These are phyloP conservation scores for Ectropis grisescens DNA, from an alignment of 1,140 invertebrate species.

Conservation along the genomic window DNA sequence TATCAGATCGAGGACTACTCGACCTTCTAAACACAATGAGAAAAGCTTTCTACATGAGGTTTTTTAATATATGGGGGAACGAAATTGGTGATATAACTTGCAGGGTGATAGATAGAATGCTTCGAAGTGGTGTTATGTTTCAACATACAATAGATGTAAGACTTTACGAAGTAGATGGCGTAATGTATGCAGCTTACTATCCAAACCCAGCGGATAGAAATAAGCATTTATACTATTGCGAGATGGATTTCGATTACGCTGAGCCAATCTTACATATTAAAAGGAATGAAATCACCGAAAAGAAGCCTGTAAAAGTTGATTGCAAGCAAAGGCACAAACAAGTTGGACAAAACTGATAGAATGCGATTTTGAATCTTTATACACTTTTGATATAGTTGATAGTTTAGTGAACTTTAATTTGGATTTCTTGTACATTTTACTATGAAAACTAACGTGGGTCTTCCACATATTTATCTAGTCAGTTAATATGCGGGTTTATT, in stretches of 20 bases:
- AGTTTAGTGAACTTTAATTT: too few relatives aligned
- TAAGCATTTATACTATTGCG: slow-evolving; percentile 51
- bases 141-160: slow-evolving; percentile 71
- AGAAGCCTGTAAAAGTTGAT: slow-evolving; percentile 38
- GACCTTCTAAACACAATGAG: slow-evolving; percentile 70
- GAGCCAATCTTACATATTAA: slow-evolving; percentile 46
- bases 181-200: slow-evolving; percentile 66
- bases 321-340: slow-evolving; percentile 36
- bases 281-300: slow-evolving; percentile 34
- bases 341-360: slow-evolving; percentile 36
- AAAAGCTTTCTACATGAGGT: slow-evolving; percentile 60
- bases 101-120: slow-evolving; percentile 63
- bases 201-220: slow-evolving; percentile 47
- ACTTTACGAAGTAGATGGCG: slow-evolving; percentile 66
- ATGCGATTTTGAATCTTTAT: slow-evolving; percentile 26
- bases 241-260: slow-evolving; percentile 35
- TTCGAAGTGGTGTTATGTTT: slow-evolving; percentile 57
- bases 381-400: too few relatives aligned
- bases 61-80: slow-evolving; percentile 72
- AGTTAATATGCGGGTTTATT: too few relatives aligned
- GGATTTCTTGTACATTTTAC: too few relatives aligned
- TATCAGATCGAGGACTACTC: slow-evolving; percentile 61
- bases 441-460: too few relatives aligned
- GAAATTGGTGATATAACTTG: slow-evolving; percentile 44
- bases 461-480: too few relatives aligned